Evolutionary conservation across 2,797 vertebrate species (phyloP).

Genomic region (Tragopan temminckii): DNA sequence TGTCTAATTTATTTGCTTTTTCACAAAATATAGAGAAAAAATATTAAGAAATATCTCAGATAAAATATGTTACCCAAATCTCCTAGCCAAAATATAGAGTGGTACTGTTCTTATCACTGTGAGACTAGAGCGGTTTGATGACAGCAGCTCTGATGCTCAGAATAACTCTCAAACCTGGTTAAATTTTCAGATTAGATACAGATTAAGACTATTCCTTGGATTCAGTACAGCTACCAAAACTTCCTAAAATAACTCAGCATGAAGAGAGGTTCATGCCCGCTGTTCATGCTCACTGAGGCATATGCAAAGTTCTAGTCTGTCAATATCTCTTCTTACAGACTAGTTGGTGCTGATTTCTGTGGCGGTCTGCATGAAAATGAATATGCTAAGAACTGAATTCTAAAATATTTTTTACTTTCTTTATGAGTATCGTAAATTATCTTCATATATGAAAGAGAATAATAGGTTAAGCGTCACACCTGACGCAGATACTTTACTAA

Average conservation of each 20-base stretch:
- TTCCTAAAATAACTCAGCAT: background rate
- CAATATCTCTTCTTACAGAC: background rate
- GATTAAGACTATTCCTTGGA: background rate
- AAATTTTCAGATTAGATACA: background rate
- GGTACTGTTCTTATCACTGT: background rate
- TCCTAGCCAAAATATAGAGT: background rate
- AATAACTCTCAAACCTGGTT: background rate
- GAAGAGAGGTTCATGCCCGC: background rate
- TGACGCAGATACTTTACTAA: background rate
- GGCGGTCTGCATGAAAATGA: background rate
- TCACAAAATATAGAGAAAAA: background rate
- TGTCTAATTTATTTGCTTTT: background rate
- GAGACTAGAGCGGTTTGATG: background rate
- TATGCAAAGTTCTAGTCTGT: background rate
- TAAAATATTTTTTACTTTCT: background rate
- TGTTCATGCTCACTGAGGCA: background rate
- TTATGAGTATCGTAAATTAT: background rate
- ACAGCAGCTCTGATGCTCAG: background rate
- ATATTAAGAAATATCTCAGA: background rate
- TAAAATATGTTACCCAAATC: background rate
- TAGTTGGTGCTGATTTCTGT: background rate
- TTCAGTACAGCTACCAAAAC: background rate
- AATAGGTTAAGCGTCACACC: background rate
- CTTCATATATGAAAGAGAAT: background rate
- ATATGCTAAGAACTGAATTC: background rate